Evolutionary conservation across 2,888 invertebrate species (phyloP).

Genomic region (Tenodera sinensis): DNA sequence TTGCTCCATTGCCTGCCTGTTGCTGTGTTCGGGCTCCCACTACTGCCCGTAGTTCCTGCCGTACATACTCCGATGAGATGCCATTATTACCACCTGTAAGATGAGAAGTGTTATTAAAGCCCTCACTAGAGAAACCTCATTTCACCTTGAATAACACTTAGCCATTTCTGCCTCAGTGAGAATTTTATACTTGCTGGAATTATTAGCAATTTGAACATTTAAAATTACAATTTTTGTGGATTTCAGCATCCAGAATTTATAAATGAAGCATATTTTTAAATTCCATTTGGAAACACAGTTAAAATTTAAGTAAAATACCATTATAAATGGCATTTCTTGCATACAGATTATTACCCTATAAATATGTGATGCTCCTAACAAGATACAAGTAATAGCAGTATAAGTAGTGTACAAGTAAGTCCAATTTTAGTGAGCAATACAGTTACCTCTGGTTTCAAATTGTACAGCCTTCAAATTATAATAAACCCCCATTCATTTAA

Average conservation of each 20-base stretch:
- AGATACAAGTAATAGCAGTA: too few relatives aligned
- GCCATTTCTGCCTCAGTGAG: neutral
- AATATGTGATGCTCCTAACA: too few relatives aligned
- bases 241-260: neutral
- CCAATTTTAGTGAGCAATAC: too few relatives aligned
- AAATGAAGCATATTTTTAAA: neutral
- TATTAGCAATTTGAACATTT: neutral
- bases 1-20: conserved; percentile 42
- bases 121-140: neutral
- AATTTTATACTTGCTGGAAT: neutral
- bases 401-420: neutral
- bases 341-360: too few relatives aligned
- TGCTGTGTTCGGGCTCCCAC: conserved; percentile 76
- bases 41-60: conserved; percentile 84
- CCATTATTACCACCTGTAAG: conserved; percentile 45
- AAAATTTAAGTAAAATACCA: neutral
- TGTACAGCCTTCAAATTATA: too few relatives aligned
- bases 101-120: conserved; percentile 25
- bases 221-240: neutral
- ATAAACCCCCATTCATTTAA: too few relatives aligned
- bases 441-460: too few relatives aligned
- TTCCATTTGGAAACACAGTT: neutral
- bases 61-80: conserved; percentile 73
- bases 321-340: neutral
- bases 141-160: neutral